phyloP scores from a whole-genome alignment of 2,888 invertebrate genomes.

The Ennomos fuscantarius region DNA sequence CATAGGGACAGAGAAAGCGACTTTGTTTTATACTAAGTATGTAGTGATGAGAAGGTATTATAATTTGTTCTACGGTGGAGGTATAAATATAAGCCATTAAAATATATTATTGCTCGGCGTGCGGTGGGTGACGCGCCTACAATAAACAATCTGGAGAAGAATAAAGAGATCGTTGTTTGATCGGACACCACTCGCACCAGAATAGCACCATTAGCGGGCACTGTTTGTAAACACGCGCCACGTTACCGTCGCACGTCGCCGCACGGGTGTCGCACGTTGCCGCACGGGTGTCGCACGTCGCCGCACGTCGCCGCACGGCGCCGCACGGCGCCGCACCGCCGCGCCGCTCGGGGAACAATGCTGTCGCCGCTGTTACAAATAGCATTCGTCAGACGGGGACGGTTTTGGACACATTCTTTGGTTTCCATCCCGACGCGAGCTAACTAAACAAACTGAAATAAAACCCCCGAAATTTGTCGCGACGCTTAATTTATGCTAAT shows the following conservation, averaged over 20 bases:
- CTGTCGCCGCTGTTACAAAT: conserved; percentile 21
- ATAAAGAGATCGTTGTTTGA: conserved; percentile 35
- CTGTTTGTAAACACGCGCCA: conserved; percentile 70
- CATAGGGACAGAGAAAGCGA: too few relatives aligned
- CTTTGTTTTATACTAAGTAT: background rate
- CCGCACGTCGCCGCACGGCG: conserved; percentile 38
- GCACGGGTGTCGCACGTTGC: background rate
- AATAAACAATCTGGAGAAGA: conserved; percentile 35
- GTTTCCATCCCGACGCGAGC: conserved; percentile 47
- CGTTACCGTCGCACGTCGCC: background rate
- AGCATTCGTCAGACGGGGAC: conserved; percentile 26
- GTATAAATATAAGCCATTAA: background rate
- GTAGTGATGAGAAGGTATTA: too few relatives aligned
- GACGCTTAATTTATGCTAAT: conserved; percentile 74
- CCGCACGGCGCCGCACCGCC: conserved; percentile 30
- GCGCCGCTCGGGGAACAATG: conserved; percentile 34
- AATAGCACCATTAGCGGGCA: conserved; percentile 72
- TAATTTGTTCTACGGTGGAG: too few relatives aligned
- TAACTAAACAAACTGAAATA: conserved; percentile 62
- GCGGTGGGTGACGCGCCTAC: conserved; percentile 8
- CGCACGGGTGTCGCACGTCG: conserved; percentile 33
- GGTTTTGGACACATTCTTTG: conserved; percentile 59
- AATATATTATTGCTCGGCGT: background rate
- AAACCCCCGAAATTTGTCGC: conserved; percentile 66
- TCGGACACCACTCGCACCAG: conserved; percentile 44